phyloP scores from a whole-genome alignment of 2,113 vertebrate genomes.

The Hemibagrus wyckioides region DNA sequence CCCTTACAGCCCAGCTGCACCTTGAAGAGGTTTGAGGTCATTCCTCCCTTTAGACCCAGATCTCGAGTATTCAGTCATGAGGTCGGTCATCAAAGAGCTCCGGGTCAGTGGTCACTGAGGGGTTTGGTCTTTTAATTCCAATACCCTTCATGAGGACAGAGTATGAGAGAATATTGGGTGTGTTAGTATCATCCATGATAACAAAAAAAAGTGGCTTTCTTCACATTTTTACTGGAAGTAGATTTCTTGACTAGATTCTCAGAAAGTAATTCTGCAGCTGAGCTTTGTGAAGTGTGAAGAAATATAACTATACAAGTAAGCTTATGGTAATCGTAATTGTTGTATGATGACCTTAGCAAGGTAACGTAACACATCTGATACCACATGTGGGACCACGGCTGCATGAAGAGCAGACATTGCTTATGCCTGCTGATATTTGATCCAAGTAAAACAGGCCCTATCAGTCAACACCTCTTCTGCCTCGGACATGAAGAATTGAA shows the following conservation, averaged over 20 bases:
- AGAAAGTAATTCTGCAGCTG: neutral
- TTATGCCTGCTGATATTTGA: conserved; percentile 69
- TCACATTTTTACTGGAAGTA: conserved; percentile 1
- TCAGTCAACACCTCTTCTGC: conserved; percentile 64
- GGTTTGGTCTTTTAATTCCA: conserved; percentile 65
- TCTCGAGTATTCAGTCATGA: conserved; percentile 62
- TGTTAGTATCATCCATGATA: conserved; percentile 51
- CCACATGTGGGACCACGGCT: conserved; percentile 59
- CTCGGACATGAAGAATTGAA: conserved; percentile 63
- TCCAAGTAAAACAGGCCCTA: conserved; percentile 45
- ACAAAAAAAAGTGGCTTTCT: conserved; percentile 42
- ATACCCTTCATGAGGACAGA: conserved; percentile 56
- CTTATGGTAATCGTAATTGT: neutral
- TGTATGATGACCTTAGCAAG: conserved; percentile 42
- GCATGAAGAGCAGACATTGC: conserved; percentile 23
- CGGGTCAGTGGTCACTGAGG: conserved; percentile 65
- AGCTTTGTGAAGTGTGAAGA: neutral
- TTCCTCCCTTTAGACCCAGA: conserved; percentile 57
- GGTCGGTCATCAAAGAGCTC: conserved; percentile 68
- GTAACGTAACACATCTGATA: conserved; percentile 59
- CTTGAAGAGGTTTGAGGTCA: conserved; percentile 60
- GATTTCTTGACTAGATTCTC: neutral
- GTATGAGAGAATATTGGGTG: conserved; percentile 25
- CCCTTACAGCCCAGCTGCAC: conserved; percentile 61
- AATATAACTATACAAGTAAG: neutral